These are phyloP conservation scores for Escarpia spicata DNA, from an alignment of 2,888 invertebrate genomes.

Conservation along the genomic window DNA sequence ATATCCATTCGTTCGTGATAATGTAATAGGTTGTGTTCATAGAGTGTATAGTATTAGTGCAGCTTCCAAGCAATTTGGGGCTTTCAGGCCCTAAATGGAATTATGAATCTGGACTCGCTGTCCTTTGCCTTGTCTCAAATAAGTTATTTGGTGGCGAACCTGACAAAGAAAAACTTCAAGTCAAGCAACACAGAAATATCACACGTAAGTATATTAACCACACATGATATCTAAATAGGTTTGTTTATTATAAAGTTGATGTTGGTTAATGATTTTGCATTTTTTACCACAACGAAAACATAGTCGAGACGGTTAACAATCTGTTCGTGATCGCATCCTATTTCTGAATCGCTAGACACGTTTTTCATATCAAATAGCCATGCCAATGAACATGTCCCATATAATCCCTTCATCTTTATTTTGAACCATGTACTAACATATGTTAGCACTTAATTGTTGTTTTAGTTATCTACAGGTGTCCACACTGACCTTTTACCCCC, in stretches of 20 bases:
- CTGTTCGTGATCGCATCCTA: not conserved
- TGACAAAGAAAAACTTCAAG: slow-evolving; percentile 95
- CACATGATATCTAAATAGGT: slow-evolving; percentile 8
- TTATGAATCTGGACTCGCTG: slow-evolving; percentile 87
- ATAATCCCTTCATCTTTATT: not conserved
- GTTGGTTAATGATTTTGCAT: not conserved
- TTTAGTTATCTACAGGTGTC: not conserved
- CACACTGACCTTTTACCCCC: not conserved
- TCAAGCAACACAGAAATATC: slow-evolving; percentile 87
- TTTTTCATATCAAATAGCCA: not conserved
- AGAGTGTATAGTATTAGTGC: slow-evolving; percentile 11
- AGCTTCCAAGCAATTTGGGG: slow-evolving; percentile 92
- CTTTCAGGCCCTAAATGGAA: slow-evolving; percentile 81
- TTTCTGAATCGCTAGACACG: not conserved
- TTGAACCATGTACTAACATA: not conserved
- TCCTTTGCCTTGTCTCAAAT: slow-evolving; percentile 99
- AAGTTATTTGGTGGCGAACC: slow-evolving; percentile 93
- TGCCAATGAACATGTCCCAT: not conserved
- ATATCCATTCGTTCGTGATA: slow-evolving; percentile 69
- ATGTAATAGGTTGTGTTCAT: not conserved
- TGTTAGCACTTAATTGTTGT: not conserved
- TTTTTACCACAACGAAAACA: not conserved
- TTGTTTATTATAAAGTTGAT: not conserved
- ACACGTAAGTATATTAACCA: slow-evolving; percentile 76
- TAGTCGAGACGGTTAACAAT: not conserved